These are phyloP conservation scores for Plumapathes pennacea DNA, from an alignment of 92 coral and sea anemone species.

Conservation along the genomic window DNA sequence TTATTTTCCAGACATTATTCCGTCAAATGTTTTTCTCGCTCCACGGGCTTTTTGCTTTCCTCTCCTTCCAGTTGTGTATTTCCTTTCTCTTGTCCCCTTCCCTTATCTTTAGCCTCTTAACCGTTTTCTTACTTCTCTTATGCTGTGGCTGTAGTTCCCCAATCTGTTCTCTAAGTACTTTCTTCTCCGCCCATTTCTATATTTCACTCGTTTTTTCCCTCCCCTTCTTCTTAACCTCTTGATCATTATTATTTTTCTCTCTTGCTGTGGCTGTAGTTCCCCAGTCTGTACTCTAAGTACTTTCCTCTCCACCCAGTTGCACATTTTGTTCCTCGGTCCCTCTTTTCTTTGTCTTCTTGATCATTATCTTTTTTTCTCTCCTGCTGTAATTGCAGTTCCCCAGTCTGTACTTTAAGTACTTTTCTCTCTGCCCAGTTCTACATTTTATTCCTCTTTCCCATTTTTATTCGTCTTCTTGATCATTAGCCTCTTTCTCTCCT, in stretches of 20 bases:
- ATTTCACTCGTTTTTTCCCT: background rate
- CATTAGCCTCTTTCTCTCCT: no score
- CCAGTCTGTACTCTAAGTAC: conserved; percentile 78
- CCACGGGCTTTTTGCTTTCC: conserved; percentile 76
- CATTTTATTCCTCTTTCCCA: background rate
- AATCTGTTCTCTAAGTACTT: conserved; percentile 81
- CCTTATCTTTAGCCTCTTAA: background rate
- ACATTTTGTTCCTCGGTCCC: background rate
- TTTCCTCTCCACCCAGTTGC: no score
- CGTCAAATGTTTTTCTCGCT: no score
- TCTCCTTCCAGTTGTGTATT: background rate
- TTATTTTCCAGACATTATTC: no score
- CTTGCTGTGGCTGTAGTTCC: conserved; percentile 76
- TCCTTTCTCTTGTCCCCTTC: background rate
- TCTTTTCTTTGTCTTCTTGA: background rate
- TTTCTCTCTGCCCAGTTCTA: no score
- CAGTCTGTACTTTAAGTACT: no score
- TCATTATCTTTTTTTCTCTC: no score
- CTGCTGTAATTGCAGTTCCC: no score
- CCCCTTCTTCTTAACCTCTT: background rate
- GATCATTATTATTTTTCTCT: no score
- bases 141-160: conserved; percentile 79
- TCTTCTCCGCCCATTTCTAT: background rate
- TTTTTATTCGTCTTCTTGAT: background rate
- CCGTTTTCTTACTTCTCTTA: no score